Conservation (phyloP, 2,113 vertebrate species). For the Petrocephalus zakoni region DNA sequence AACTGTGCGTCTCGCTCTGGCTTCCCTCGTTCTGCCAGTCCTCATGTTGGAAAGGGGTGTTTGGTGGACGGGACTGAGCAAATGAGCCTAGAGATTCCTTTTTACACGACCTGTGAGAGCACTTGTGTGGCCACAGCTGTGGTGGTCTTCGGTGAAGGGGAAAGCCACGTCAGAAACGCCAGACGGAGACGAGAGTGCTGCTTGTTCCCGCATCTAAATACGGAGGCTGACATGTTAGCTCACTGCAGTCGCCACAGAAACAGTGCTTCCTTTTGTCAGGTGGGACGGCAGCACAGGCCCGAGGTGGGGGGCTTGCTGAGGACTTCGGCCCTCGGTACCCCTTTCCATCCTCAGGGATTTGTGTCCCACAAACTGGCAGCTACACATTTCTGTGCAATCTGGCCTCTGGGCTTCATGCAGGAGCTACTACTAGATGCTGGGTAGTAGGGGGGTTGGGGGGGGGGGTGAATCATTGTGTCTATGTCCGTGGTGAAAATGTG, state of each 20-base stretch:
- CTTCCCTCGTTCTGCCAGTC: not conserved
- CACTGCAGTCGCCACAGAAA: not conserved
- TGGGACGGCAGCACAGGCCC: not conserved
- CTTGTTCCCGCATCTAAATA: not conserved
- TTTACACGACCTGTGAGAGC: not conserved
- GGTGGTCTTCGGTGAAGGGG: not conserved
- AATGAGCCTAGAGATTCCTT: not conserved
- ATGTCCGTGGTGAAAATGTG: constrained; percentile 22
- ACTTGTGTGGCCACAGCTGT: not conserved
- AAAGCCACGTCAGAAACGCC: not conserved
- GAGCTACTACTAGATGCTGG: not conserved
- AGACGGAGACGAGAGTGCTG: not conserved
- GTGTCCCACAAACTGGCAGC: constrained; percentile 5
- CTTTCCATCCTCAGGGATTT: not conserved
- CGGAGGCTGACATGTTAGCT: not conserved
- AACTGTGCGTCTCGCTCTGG: not conserved
- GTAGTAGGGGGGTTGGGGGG: not conserved
- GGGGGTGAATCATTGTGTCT: constrained; percentile 10
- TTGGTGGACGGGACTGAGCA: not conserved
- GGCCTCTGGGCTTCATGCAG: not conserved
- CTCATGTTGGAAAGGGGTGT: not conserved
- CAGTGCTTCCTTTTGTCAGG: not conserved
- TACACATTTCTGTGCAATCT: not conserved
- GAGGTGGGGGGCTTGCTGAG: not conserved
- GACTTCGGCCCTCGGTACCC: not conserved